phyloP scores from a whole-genome alignment of 2,113 vertebrate species.

The Percopsis transmontana region DNA sequence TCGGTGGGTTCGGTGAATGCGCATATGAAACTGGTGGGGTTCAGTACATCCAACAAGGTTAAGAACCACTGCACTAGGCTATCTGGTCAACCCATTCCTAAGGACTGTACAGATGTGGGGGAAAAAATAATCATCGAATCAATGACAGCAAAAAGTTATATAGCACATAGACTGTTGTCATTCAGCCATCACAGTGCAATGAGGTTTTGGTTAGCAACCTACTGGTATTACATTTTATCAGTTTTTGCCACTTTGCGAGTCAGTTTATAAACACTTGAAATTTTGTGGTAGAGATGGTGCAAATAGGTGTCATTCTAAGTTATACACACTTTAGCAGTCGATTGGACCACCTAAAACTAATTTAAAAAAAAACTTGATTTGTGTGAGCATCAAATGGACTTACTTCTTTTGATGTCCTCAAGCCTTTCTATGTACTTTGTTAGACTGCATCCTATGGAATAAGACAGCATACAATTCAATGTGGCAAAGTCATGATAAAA shows the following conservation, averaged over 20 bases:
- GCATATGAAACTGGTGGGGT: too few relatives aligned
- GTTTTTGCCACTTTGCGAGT: too few relatives aligned
- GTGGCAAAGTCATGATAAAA: neutral
- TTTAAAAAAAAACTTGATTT: too few relatives aligned
- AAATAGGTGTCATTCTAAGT: too few relatives aligned
- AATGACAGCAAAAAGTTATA: neutral
- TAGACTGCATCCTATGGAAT: constrained; percentile 84
- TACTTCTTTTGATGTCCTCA: constrained; percentile 92
- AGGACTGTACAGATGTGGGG: neutral
- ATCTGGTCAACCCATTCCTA: neutral
- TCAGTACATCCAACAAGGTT: too few relatives aligned
- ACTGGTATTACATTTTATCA: too few relatives aligned
- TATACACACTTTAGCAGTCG: too few relatives aligned
- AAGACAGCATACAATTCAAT: constrained; percentile 26
- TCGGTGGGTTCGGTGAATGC: too few relatives aligned
- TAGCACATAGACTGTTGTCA: neutral
- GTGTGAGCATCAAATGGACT: constrained; percentile 66
- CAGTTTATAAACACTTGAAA: too few relatives aligned
- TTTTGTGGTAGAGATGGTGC: too few relatives aligned
- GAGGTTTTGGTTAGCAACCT: neutral
- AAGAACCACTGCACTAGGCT: neutral
- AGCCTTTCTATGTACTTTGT: constrained; percentile 90
- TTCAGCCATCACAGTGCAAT: neutral
- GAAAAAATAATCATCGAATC: too few relatives aligned
- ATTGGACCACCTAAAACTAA: too few relatives aligned